Base-by-base conservation (phyloP, 2,797 vertebrate genomes). In the Petrocephalus schoutedeni region DNA sequence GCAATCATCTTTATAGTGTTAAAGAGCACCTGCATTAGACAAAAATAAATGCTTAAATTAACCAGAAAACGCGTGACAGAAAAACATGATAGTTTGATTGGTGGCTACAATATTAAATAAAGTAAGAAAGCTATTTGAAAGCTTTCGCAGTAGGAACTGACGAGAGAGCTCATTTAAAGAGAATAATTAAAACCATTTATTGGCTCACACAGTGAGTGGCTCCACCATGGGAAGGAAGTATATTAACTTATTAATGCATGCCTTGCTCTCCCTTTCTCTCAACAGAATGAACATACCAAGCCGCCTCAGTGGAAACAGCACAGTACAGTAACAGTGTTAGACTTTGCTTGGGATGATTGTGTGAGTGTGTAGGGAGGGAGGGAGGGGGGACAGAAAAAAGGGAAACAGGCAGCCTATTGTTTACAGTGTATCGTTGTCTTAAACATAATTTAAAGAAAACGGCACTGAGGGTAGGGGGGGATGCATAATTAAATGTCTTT, bases 151-250 rank as follows among this genome's bases (percentile, higher is more conserved):
- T 77, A 28, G 45, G 45, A 23, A 28, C 49, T 54, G 53, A 56
- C 16, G 21, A 85, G 53, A 8, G 53, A 54, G 32, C 49, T 85
- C 23, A 28, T 85, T 85, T 28, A 85, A 85, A 32, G 82, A 10
- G 71, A 56, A 54, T n/a, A 85, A 85, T 85, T 54, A 85, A 85
- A 85, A 85, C 49, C 82, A 85, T 85, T 54, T 85, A 54, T 85
- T 85, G 49, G 49, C 82, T 85, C 56, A 7, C 28, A 56, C 82
- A 77, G 71, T 77, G 71, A 41, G 36, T 77, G 71, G 49, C 71
- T 77, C 36, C 71, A 54, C 21, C 71, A 77, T 45, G 71, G 71
- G 36, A 77, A 45, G 36, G 41, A 49, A 77, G 19, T 45, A 49
- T 77, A 77, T 77, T 77, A 77, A 77, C 71, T 85, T 57, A 85